Conservation (phyloP, 2,888 invertebrate species). For the Eulithis testata region DNA sequence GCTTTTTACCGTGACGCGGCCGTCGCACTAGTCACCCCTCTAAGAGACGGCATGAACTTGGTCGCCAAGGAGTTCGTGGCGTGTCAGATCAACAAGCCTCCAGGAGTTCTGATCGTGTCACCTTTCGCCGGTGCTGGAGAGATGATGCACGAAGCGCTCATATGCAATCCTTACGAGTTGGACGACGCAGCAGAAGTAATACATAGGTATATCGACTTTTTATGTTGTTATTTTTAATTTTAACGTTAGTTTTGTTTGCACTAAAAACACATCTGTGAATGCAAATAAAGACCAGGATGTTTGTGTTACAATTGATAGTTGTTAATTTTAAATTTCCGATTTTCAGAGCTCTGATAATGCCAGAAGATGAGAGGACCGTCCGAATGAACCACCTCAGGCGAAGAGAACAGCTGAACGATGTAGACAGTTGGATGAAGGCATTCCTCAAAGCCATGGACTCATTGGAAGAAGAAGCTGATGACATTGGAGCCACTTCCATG, state of each 20-base stretch:
- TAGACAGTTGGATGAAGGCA: conserved; percentile 94
- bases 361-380: conserved; percentile 93
- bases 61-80: conserved; percentile 97
- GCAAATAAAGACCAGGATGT: not conserved
- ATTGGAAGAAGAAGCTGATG: conserved; percentile 91
- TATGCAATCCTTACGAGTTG: conserved; percentile 95
- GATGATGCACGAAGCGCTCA: conserved; percentile 96
- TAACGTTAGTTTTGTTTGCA: not conserved
- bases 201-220: conserved; percentile 83
- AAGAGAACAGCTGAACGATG: conserved; percentile 92
- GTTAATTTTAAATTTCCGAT: not conserved
- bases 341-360: conserved; percentile 93
- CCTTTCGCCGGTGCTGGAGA: conserved; percentile 97
- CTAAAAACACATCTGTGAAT: not conserved
- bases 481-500: conserved; percentile 93
- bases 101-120: conserved; percentile 94
- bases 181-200: conserved; percentile 94
- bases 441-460: conserved; percentile 95
- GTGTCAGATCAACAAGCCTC: conserved; percentile 93
- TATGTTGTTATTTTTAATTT: not conserved
- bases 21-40: conserved; percentile 93
- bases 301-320: not conserved
- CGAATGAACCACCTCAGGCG: conserved; percentile 94
- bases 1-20: conserved; percentile 94
- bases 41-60: conserved; percentile 96